A percentile compares a stretch with the other conserved stretches of the same genome.
These are phyloP conservation scores for Aradophagus sp. DNA, from an alignment of 1,140 invertebrate genomes.

Conservation along the genomic window DNA sequence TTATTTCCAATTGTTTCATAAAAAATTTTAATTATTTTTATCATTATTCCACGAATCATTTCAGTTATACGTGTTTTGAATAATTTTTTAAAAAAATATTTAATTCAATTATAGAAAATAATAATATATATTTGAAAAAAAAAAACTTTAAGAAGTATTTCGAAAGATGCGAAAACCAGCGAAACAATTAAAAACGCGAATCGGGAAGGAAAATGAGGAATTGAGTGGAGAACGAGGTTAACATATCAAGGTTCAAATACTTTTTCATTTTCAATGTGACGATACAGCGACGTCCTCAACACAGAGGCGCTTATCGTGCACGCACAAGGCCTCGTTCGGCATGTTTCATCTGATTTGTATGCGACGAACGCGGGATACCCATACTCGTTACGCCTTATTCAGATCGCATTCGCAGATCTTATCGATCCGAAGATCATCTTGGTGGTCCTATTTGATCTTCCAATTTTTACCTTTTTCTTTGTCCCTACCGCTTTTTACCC, in stretches of 20 bases:
- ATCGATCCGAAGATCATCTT: constrained; percentile 51
- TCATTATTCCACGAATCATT: too few relatives aligned
- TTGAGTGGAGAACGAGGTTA: constrained; percentile 50
- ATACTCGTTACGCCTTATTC: constrained; percentile 51
- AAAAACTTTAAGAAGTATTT: too few relatives aligned
- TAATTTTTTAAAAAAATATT: too few relatives aligned
- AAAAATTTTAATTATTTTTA: too few relatives aligned
- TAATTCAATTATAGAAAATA: too few relatives aligned
- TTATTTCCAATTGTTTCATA: too few relatives aligned
- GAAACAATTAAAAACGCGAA: constrained; percentile 31
- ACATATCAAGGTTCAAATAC: constrained; percentile 51
- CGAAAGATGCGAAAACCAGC: constrained; percentile 24
- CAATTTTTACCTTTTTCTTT: too few relatives aligned
- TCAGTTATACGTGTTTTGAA: too few relatives aligned
- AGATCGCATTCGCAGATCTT: constrained; percentile 50
- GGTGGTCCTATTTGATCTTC: constrained; percentile 46
- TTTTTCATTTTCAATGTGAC: constrained; percentile 49
- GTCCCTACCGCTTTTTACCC: too few relatives aligned
- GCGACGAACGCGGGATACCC: constrained; percentile 47
- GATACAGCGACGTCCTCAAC: constrained; percentile 24
- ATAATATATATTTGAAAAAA: too few relatives aligned
- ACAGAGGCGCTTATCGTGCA: constrained; percentile 16
- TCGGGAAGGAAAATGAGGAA: constrained; percentile 48
- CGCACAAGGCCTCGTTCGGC: constrained; percentile 32
- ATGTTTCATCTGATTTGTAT: constrained; percentile 57